Evolutionary conservation across 2,888 invertebrate species (phyloP).

Genomic region (Andrena bucephala): DNA sequence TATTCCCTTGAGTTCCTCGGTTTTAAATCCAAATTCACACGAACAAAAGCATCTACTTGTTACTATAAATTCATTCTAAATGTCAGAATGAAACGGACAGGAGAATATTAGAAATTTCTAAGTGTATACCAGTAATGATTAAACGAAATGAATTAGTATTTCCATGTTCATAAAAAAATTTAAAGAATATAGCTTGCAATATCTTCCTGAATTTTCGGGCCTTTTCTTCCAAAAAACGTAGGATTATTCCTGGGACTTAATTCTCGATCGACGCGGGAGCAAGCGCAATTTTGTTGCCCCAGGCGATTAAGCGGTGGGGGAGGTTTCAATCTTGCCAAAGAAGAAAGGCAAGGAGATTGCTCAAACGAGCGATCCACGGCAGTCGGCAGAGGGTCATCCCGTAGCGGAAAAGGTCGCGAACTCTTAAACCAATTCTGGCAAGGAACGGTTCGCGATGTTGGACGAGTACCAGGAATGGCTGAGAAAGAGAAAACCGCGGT

Average conservation of each 20-base stretch:
- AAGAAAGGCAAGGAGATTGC: conserved; percentile 49
- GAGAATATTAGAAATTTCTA: no score
- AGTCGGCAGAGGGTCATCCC: conserved; percentile 60
- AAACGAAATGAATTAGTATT: background rate
- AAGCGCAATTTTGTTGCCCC: conserved; percentile 53
- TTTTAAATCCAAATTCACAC: no score
- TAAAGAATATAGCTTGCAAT: background rate
- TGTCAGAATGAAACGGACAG: no score
- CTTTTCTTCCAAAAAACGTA: background rate
- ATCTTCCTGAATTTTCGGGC: background rate
- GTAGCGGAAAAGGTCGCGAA: conserved; percentile 67
- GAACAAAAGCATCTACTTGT: no score
- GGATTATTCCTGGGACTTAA: conserved; percentile 40
- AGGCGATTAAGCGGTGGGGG: conserved; percentile 35
- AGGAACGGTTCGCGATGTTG: conserved; percentile 66
- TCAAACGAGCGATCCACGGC: conserved; percentile 52
- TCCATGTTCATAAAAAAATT: background rate
- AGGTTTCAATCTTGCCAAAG: conserved; percentile 55
- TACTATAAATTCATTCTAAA: no score
- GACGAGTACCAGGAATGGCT: conserved; percentile 66
- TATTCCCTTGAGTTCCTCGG: no score
- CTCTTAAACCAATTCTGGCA: conserved; percentile 70
- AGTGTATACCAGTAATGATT: background rate
- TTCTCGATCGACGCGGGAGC: conserved; percentile 46
- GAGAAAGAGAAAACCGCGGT: conserved; percentile 39